Base-by-base conservation (phyloP, 1,140 invertebrate species). In the Drosophila mauritiana region DNA sequence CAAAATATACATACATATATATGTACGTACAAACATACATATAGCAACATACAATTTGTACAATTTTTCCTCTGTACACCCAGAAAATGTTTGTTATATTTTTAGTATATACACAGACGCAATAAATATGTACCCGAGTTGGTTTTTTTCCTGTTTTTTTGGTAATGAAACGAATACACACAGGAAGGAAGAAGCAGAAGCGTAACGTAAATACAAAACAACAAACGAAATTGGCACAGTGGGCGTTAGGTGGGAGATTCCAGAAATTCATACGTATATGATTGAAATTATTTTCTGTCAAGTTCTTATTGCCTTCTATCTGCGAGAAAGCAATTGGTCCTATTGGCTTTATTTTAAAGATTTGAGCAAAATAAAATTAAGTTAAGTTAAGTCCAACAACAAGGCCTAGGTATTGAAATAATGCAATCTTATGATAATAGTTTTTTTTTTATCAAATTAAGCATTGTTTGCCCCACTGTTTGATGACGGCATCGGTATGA, bases 401-500 rank as follows among this genome's bases (percentile, higher is more conserved):
- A 27, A 27, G 0, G 27, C 1, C 0, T 7, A 27, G 1, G 6
- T 6, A 27, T 27, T 7, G 5, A 27, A 27, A 27, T 7, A 27
- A 27, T 27, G 6, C 6, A 27, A 31, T 31, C 20, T 22, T 2
- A 31, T 0, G 27, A 31, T 31, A 31, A 31, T 31, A 22, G 27
- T 8, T 8, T 8, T 31, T 48, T 49, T 49, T 15, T 15, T 8
- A 6, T 5, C 4, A 34, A 34, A 15, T 53, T 53, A 22, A 22
- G 20, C 20, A 2, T 22, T 22, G 20, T 22, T 49, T 36, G 55
- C 12, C 40, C 36, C 52, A 56, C 57, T 68, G 64, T 25, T 58
- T 63, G 83, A 86, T 84, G 81, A 84, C 81, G 81, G 78, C 81
- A 84, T 84, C 82, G 78, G 80, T 77, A 75, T 83, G 80, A 57